Conservation (phyloP, 1,140 invertebrate genomes). For the Apis cerana region DNA sequence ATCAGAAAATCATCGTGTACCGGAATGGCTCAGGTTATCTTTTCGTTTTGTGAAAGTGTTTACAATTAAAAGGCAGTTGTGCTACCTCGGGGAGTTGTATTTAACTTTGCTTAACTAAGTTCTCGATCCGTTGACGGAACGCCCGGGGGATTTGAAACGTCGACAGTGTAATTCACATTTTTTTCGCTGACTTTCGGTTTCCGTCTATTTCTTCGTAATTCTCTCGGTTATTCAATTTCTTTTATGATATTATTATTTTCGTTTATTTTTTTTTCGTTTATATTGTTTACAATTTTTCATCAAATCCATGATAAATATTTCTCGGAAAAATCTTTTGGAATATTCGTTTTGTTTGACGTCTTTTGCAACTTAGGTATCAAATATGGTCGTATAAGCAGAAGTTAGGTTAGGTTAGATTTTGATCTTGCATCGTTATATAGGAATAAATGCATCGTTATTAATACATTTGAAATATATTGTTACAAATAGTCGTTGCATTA, state of each 20-base stretch:
- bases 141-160: slow-evolving; percentile 72
- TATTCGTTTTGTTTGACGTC: neutral
- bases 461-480: neutral
- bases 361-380: neutral
- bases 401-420: neutral
- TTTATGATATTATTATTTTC: neutral
- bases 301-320: neutral
- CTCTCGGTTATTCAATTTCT: neutral
- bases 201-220: slow-evolving; percentile 6
- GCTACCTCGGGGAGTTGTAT: slow-evolving; percentile 79
- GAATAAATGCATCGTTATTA: neutral
- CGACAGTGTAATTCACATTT: slow-evolving; percentile 65
- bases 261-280: neutral
- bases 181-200: slow-evolving; percentile 44
- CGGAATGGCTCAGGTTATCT: slow-evolving; percentile 42
- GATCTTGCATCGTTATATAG: too few relatives aligned
- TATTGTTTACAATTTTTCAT: neutral
- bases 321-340: too few relatives aligned
- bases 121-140: slow-evolving; percentile 76
- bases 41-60: slow-evolving; percentile 76
- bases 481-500: neutral
- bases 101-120: slow-evolving; percentile 81
- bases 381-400: neutral
- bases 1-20: neutral
- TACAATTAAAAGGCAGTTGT: slow-evolving; percentile 79